These are phyloP conservation scores for Ophiodon elongatus DNA, from an alignment of 2,113 vertebrate genomes.

Conservation along the genomic window DNA sequence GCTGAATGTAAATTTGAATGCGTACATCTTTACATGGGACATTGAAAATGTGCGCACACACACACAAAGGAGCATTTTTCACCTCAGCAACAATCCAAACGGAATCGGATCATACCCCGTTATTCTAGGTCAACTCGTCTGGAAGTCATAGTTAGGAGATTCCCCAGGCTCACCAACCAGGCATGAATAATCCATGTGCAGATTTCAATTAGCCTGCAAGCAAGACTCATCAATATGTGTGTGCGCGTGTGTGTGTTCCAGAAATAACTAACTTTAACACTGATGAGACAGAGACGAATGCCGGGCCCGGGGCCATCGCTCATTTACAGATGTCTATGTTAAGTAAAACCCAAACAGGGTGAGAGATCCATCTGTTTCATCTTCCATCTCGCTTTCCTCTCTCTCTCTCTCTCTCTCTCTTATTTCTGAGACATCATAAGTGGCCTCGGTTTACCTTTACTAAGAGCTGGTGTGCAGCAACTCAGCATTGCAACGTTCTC, in stretches of 20 bases:
- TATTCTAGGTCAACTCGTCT: conserved; percentile 73
- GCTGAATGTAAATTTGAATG: too few relatives aligned
- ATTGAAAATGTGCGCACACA: too few relatives aligned
- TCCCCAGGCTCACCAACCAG: conserved; percentile 73
- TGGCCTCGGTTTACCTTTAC: conserved; percentile 7
- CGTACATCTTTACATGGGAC: too few relatives aligned
- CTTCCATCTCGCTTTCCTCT: neutral
- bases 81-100: conserved; percentile 31
- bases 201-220: conserved; percentile 78
- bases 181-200: conserved; percentile 78
- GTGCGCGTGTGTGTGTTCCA: conserved; percentile 33
- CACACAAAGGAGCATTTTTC: neutral
- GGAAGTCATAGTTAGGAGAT: conserved; percentile 63
- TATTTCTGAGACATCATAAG: neutral
- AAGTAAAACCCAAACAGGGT: conserved; percentile 62
- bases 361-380: conserved; percentile 40
- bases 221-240: conserved; percentile 59
- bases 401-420: neutral
- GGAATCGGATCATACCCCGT: conserved; percentile 4
- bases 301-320: conserved; percentile 52
- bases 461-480: conserved; percentile 3
- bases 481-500: conserved; percentile 2
- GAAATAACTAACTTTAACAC: conserved; percentile 66
- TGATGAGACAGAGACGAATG: conserved; percentile 56
- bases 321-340: conserved; percentile 75